Evolutionary conservation across 2,888 invertebrate genomes (phyloP), one percentile per base, ranked within the genome.

Genomic region (Trachelus tabidus): DNA sequence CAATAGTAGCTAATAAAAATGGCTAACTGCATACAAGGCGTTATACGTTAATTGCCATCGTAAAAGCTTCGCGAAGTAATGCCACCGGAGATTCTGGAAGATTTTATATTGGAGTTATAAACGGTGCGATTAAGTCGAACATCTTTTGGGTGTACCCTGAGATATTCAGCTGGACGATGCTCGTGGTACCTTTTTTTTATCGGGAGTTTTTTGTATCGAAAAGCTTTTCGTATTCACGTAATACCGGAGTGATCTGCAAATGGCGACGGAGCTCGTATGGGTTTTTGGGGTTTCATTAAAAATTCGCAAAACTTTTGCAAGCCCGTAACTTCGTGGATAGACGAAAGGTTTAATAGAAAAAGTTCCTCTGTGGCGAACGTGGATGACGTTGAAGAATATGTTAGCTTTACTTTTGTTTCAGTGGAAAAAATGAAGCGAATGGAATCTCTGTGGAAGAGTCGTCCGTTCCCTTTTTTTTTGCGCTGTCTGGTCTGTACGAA

Each of bases 1-100:
- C 82, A 82, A 85, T 86, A 83, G 85, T 85, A 80, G 81, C 83
- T 78, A 85, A 82, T 86, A 85, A 86, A 86, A 85, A 85, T 82
- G 80, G 82, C 85, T 85, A 86, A 86, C 85, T 83, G 82, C 82
- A 81, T 75, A 81, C 82, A 80, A 79, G 81, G 84, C 81, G 81
- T 79, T 81, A 81, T 78, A 73, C 81, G 80, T 84, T 86, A 85
- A 86, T 86, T 85, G 84, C 80, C 73, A n/a, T 80, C 82, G 79
- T 86, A 86, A 86, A 85, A 30, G 71, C 71, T 0, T 9, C 56
- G 1, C 15, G 40, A 40, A 40, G 23, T 9, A 23, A 56, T 1
- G 23, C 56, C 56, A 23, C 56, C 23, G 2, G 23, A 56, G 56
- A 23, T 56, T 23, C 23, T 2, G 23, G 0, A 23, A 56, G 23